Evolutionary conservation across 2,797 vertebrate genomes (phyloP).

Genomic region (Sebastes trivittatus): DNA sequence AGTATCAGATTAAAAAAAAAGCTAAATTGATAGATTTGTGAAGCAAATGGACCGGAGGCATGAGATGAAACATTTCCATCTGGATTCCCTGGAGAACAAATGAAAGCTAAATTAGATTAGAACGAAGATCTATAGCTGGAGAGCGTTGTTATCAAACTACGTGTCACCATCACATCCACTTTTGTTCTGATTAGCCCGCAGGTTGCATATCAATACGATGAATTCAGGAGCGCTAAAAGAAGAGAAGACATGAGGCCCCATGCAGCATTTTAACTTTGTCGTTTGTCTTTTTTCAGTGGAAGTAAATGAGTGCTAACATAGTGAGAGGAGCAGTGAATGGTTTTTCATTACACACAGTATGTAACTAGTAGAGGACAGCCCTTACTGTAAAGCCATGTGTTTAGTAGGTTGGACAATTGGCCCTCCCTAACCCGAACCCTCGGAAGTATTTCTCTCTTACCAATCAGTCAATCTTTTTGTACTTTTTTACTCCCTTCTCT

Average conservation of each 20-base stretch:
- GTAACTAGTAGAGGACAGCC: slow-evolving; percentile 35
- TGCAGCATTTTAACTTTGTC: slow-evolving; percentile 44
- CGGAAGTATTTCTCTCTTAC: slow-evolving; percentile 51
- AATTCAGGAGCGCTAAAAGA: background rate
- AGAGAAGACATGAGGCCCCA: slow-evolving; percentile 4
- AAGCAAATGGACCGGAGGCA: background rate
- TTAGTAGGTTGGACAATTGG: slow-evolving; percentile 51
- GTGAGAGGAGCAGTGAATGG: slow-evolving; percentile 45
- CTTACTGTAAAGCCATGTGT: slow-evolving; percentile 48
- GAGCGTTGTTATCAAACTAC: slow-evolving; percentile 23
- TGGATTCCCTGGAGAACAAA: slow-evolving; percentile 8
- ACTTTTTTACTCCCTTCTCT: slow-evolving; percentile 78
- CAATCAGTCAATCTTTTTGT: slow-evolving; percentile 72
- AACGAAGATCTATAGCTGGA: slow-evolving; percentile 12
- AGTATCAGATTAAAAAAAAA: background rate
- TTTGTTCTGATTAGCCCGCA: slow-evolving; percentile 24
- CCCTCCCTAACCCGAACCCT: slow-evolving; percentile 7
- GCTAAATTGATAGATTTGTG: background rate
- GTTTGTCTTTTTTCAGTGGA: slow-evolving; percentile 62
- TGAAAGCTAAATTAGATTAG: slow-evolving; percentile 1
- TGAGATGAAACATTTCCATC: slow-evolving; percentile 10
- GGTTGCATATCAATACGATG: slow-evolving; percentile 65
- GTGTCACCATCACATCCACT: slow-evolving; percentile 23
- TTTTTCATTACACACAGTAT: slow-evolving; percentile 43
- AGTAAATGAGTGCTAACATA: slow-evolving; percentile 43